A percentile compares a stretch with the other conserved stretches of the same genome.
Conservation (phyloP, 2,888 invertebrate species). For the Cephus runcator region DNA sequence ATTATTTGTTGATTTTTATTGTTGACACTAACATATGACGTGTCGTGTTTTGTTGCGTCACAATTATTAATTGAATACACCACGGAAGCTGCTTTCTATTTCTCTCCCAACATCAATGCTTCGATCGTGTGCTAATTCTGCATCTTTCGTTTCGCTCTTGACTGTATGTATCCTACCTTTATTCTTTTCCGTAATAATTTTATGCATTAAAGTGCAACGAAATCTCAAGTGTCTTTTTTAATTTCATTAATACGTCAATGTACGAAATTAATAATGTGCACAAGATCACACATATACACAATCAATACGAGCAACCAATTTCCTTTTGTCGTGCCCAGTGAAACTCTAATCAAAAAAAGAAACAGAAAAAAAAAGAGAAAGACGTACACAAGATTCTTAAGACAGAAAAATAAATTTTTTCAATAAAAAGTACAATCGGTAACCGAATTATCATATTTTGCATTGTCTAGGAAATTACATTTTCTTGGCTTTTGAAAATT, state of each 20-base stretch:
- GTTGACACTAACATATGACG: neutral
- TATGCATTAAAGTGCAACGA: neutral
- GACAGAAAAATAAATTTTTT: neutral
- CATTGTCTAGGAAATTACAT: neutral
- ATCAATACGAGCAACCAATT: neutral
- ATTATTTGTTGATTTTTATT: neutral
- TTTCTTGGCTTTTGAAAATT: neutral
- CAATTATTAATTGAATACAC: neutral
- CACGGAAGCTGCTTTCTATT: conserved; percentile 12
- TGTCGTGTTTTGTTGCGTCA: neutral
- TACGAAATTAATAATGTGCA: neutral
- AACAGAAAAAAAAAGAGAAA: conserved; percentile 5
- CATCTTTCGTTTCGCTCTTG: neutral
- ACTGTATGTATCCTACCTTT: neutral
- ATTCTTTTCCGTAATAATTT: neutral
- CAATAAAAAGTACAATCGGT: conserved; percentile 15
- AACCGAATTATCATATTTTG: neutral
- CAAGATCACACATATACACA: neutral
- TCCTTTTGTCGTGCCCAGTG: neutral
- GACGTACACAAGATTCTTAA: neutral
- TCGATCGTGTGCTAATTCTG: conserved; percentile 20
- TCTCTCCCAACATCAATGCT: conserved; percentile 53
- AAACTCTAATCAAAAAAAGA: neutral
- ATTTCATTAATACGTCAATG: neutral
- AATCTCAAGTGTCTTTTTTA: neutral